phyloP scores from a whole-genome alignment of 92 coral and sea anemone genomes.

The Montipora capitata region DNA sequence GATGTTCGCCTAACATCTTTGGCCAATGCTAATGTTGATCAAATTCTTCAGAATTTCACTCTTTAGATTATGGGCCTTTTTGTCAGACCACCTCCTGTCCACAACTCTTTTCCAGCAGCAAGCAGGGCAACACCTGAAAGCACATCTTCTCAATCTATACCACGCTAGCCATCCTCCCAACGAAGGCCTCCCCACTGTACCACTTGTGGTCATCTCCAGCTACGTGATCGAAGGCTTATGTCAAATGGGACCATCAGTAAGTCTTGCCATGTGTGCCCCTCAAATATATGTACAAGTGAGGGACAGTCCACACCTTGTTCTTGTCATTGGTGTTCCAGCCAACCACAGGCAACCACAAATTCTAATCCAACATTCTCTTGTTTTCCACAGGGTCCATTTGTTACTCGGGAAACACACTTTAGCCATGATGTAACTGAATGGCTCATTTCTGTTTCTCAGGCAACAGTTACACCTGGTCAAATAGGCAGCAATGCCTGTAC shows the following conservation, averaged over 20 bases:
- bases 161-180: constrained; percentile 7
- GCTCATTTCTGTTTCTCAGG: constrained; percentile 45
- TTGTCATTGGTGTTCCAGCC: constrained; percentile 45
- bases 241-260: neutral
- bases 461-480: constrained; percentile 30
- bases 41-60: constrained; percentile 23
- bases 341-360: neutral
- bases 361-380: neutral
- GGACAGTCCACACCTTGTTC: constrained; percentile 34
- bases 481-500: constrained; percentile 58
- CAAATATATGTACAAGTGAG: constrained; percentile 12
- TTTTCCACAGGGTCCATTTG: constrained; percentile 31
- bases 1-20: neutral
- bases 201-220: constrained; percentile 46
- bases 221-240: constrained; percentile 25
- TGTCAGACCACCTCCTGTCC: constrained; percentile 25
- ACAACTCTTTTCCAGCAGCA: neutral
- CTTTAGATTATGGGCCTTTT: neutral
- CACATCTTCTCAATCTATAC: constrained; percentile 2
- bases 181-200: constrained; percentile 62
- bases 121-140: neutral
- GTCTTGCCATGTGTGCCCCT: constrained; percentile 57
- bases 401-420: constrained; percentile 34
- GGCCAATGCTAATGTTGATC: neutral
- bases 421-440: constrained; percentile 58